Percentiles rank a stretch among this genome's conserved stretches.
These are phyloP conservation scores for Distichodus sexfasciatus DNA, from an alignment of 2,797 vertebrate genomes.

Conservation along the genomic window DNA sequence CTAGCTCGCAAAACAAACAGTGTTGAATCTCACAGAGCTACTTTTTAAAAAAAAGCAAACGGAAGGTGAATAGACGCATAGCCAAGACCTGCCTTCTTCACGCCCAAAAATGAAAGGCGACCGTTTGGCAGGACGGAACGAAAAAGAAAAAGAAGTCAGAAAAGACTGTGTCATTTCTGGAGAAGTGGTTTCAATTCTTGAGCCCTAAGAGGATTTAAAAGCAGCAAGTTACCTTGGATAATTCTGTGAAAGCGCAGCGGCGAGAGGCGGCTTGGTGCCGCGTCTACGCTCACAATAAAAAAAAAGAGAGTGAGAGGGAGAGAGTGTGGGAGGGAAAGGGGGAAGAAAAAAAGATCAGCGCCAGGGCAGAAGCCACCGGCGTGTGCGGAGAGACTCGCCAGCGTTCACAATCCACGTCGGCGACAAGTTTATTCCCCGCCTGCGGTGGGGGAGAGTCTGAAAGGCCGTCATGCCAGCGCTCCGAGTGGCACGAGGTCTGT, in stretches of 20 bases:
- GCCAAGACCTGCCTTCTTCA: conserved; percentile 32
- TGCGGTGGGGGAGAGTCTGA: conserved; percentile 50
- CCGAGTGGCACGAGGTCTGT: conserved; percentile 46
- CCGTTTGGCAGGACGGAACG: conserved; percentile 38
- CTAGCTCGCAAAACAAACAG: conserved; percentile 53
- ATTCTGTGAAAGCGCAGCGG: conserved; percentile 37
- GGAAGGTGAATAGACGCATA: conserved; percentile 38
- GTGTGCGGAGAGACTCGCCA: conserved; percentile 39
- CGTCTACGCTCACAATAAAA: conserved; percentile 33
- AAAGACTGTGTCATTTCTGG: conserved; percentile 31
- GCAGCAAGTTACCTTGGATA: conserved; percentile 57
- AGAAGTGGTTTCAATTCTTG: conserved; percentile 45
- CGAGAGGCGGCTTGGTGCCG: conserved; percentile 10
- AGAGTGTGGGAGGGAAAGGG: neutral
- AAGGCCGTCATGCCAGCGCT: conserved; percentile 45
- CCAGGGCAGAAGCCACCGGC: conserved; percentile 45
- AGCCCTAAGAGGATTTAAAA: conserved; percentile 52
- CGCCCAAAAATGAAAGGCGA: conserved; percentile 24
- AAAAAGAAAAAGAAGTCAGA: conserved; percentile 49
- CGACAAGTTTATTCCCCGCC: conserved; percentile 55
- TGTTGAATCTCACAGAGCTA: conserved; percentile 57
- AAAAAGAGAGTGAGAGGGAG: conserved; percentile 2
- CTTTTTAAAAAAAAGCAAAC: conserved; percentile 45
- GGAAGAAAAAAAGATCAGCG: conserved; percentile 29
- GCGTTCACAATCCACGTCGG: conserved; percentile 53